A percentile compares a stretch with the other conserved stretches of the same genome.
phyloP scores from a whole-genome alignment of 2,888 invertebrate species.

The Brassicogethes aeneus region DNA sequence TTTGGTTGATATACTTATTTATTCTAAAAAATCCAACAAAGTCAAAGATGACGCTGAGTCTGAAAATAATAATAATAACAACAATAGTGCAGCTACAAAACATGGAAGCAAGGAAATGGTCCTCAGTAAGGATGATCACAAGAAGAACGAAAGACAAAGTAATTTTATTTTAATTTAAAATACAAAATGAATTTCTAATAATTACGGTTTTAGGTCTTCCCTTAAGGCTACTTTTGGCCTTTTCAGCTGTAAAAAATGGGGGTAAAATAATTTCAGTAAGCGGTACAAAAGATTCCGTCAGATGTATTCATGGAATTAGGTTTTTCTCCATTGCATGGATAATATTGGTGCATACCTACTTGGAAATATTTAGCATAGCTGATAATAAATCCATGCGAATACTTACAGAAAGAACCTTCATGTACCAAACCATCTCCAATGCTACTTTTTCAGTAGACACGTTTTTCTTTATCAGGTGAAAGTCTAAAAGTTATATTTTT shows the following conservation, averaged over 20 bases:
- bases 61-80: slow-evolving; percentile 28
- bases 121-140: slow-evolving; percentile 11
- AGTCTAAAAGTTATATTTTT: background rate
- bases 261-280: slow-evolving; percentile 63
- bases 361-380: slow-evolving; percentile 70
- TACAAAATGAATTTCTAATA: too few relatives aligned
- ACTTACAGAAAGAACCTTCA: slow-evolving; percentile 64
- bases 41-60: slow-evolving; percentile 23
- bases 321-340: slow-evolving; percentile 76
- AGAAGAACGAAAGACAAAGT: slow-evolving; percentile 6
- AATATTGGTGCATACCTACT: slow-evolving; percentile 76
- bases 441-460: slow-evolving; percentile 81
- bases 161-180: too few relatives aligned
- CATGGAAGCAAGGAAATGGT: slow-evolving; percentile 18
- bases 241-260: slow-evolving; percentile 67
- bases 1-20: slow-evolving; percentile 51
- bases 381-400: slow-evolving; percentile 64
- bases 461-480: slow-evolving; percentile 76
- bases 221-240: slow-evolving; percentile 58
- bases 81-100: slow-evolving; percentile 17
- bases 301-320: slow-evolving; percentile 68
- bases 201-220: slow-evolving; percentile 50
- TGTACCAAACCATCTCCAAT: slow-evolving; percentile 77
- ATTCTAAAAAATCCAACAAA: slow-evolving; percentile 29
- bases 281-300: slow-evolving; percentile 56